Evolutionary conservation across 1,140 invertebrate genomes (phyloP).

Genomic region (Drosophila baimaii): DNA sequence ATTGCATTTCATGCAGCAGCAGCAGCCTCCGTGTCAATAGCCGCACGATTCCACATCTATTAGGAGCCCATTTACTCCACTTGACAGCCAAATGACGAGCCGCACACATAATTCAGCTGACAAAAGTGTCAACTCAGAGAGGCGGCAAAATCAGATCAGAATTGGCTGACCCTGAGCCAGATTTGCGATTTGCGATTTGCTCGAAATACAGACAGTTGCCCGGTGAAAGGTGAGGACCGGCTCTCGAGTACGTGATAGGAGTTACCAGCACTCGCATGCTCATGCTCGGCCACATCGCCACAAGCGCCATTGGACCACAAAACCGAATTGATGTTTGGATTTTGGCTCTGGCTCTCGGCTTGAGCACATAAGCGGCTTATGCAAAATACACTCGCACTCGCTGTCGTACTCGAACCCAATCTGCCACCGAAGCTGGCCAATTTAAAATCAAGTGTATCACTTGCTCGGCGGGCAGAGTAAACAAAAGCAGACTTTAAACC

Average conservation of each 20-base stretch:
- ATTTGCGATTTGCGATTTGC: constrained; percentile 28
- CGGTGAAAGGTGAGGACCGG: constrained; percentile 60
- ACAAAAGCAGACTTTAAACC: constrained; percentile 43
- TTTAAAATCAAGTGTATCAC: constrained; percentile 39
- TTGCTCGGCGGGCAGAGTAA: constrained; percentile 10
- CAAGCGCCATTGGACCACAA: constrained; percentile 25
- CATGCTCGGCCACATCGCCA: constrained; percentile 40
- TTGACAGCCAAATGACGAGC: constrained; percentile 22
- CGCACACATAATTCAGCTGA: neutral
- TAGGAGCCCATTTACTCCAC: neutral
- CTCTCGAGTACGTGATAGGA: constrained; percentile 38
- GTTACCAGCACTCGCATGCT: too few relatives aligned
- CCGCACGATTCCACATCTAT: constrained; percentile 2
- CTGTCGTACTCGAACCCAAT: constrained; percentile 4
- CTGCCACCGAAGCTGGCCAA: constrained; percentile 18
- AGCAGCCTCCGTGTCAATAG: constrained; percentile 2
- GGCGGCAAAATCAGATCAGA: constrained; percentile 1
- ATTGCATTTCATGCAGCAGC: constrained; percentile 4
- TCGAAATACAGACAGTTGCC: constrained; percentile 29
- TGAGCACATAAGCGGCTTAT: constrained; percentile 61
- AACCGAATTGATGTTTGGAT: constrained; percentile 51
- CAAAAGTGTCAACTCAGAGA: constrained; percentile 38
- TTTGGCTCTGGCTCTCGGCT: constrained; percentile 32
- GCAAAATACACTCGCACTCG: constrained; percentile 29
- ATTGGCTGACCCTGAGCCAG: constrained; percentile 34